These are phyloP conservation scores for Ferdinandea cuprea DNA, from an alignment of 2,888 invertebrate species.

Conservation along the genomic window DNA sequence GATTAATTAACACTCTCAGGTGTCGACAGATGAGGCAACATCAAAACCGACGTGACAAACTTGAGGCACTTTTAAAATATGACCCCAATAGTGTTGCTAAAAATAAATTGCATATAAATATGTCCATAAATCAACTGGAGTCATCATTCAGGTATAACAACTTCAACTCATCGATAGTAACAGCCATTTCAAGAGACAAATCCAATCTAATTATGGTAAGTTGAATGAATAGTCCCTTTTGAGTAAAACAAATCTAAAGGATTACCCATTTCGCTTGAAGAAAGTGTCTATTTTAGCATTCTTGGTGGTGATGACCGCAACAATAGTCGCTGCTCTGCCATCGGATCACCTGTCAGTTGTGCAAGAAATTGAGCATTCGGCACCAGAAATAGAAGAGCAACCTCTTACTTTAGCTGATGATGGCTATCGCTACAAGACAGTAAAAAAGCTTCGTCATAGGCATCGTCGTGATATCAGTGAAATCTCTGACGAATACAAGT, in stretches of 20 bases:
- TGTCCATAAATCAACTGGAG: not conserved
- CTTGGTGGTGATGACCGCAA: constrained; percentile 79
- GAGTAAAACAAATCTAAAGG: not conserved
- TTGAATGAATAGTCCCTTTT: not conserved
- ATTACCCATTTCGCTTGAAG: constrained; percentile 69
- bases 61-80: not conserved
- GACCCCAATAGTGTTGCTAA: not conserved
- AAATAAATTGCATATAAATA: constrained; percentile 30
- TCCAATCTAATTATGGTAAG: constrained; percentile 37
- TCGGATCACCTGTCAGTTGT: constrained; percentile 65
- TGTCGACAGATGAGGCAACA: not conserved
- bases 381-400: constrained; percentile 45
- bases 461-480: constrained; percentile 79
- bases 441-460: constrained; percentile 50
- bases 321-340: constrained; percentile 75
- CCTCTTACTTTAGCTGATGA: constrained; percentile 50
- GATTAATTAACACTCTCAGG: too few species aligned
- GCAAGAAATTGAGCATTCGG: constrained; percentile 76
- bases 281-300: constrained; percentile 79
- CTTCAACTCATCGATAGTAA: not conserved
- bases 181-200: not conserved
- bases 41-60: not conserved
- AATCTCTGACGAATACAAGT: constrained; percentile 79
- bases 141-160: constrained; percentile 33
- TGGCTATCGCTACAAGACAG: constrained; percentile 66